phyloP scores from a whole-genome alignment of 2,113 vertebrate species.

The Laticauda laticaudata region DNA sequence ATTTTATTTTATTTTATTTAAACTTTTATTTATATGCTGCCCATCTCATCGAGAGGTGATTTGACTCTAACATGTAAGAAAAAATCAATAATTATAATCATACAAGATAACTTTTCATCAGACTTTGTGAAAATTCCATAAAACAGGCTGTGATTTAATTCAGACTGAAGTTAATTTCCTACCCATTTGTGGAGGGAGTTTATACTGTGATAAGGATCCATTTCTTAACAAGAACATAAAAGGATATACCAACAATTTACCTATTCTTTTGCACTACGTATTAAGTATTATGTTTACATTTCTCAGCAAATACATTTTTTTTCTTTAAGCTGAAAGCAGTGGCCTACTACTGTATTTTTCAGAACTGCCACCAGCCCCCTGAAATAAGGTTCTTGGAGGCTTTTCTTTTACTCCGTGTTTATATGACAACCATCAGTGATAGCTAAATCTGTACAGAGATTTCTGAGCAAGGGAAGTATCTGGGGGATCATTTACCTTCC shows the following conservation, averaged over 20 bases:
- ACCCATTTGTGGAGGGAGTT: neutral
- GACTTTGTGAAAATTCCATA: neutral
- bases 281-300: neutral
- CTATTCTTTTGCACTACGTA: neutral
- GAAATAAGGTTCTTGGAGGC: neutral
- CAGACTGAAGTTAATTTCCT: neutral
- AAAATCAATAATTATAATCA: neutral
- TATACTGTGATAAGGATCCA: neutral
- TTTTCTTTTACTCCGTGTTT: neutral
- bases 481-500: slow-evolving; percentile 65
- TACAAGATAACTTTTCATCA: neutral
- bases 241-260: neutral
- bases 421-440: neutral
- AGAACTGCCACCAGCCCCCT: slow-evolving; percentile 30
- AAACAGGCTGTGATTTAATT: neutral
- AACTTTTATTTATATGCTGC: neutral
- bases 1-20: no score
- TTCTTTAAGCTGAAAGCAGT: slow-evolving; percentile 14
- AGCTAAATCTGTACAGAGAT: slow-evolving; percentile 45
- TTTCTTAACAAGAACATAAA: neutral
- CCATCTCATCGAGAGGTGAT: neutral
- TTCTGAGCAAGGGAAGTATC: slow-evolving; percentile 50
- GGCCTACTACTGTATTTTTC: slow-evolving; percentile 4
- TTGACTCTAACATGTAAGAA: neutral
- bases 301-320: neutral